Percentiles rank a stretch among this genome's conserved stretches.
phyloP scores from a whole-genome alignment of 2,113 vertebrate genomes.

The Pungitius pungitius region DNA sequence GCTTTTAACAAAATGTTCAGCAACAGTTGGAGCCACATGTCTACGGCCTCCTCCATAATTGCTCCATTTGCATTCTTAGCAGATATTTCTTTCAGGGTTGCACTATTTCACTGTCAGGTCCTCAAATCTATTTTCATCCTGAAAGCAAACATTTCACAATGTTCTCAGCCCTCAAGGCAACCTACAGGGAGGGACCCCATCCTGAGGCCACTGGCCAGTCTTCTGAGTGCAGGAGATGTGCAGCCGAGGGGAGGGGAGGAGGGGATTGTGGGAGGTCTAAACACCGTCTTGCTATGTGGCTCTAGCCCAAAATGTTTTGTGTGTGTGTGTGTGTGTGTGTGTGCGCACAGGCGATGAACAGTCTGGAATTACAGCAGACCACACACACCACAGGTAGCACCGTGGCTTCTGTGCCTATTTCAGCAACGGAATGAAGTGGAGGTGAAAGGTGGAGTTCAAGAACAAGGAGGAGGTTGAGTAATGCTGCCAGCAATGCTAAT shows the following conservation, averaged over 20 bases:
- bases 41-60: conserved; percentile 23
- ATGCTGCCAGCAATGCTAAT: neutral
- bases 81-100: conserved; percentile 9
- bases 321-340: conserved; percentile 49
- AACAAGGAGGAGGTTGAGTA: conserved; percentile 16
- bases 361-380: conserved; percentile 61
- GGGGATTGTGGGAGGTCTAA: conserved; percentile 72
- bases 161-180: conserved; percentile 30
- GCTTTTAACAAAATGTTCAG: conserved; percentile 38
- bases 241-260: conserved; percentile 35
- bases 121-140: conserved; percentile 47
- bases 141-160: conserved; percentile 61
- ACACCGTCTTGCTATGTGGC: conserved; percentile 72
- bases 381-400: conserved; percentile 64
- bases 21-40: conserved; percentile 13
- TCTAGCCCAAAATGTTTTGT: conserved; percentile 61
- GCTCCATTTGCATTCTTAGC: conserved; percentile 21
- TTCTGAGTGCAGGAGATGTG: conserved; percentile 37
- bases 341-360: conserved; percentile 39
- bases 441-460: conserved; percentile 50
- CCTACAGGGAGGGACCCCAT: conserved; percentile 47
- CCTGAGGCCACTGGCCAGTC: conserved; percentile 47
- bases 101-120: conserved; percentile 22
- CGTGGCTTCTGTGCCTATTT: conserved; percentile 53
- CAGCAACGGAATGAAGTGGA: conserved; percentile 38